phyloP scores from a whole-genome alignment of 2,888 invertebrate species.

The Blomia tropicalis region DNA sequence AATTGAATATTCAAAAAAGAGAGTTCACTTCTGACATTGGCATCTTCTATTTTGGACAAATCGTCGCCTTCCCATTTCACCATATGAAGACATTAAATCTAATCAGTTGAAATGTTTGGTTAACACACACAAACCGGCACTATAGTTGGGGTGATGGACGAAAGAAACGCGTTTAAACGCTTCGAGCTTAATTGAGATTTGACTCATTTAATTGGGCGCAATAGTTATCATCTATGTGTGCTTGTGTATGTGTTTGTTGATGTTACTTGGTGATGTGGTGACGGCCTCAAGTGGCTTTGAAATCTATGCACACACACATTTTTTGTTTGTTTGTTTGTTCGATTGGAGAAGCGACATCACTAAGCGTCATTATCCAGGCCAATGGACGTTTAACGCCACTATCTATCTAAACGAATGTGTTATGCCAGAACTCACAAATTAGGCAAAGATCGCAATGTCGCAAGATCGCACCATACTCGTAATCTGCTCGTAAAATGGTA shows the following conservation, averaged over 20 bases:
- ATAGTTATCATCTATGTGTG: neutral
- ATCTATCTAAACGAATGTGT: too few relatives aligned
- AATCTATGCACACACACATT: too few relatives aligned
- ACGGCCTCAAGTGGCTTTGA: neutral
- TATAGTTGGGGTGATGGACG: neutral
- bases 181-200: neutral
- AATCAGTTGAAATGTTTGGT: neutral
- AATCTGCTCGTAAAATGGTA: constrained; percentile 7
- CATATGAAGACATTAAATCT: constrained; percentile 10
- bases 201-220: constrained; percentile 1
- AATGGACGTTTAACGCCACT: too few relatives aligned
- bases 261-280: neutral
- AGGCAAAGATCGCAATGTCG: neutral
- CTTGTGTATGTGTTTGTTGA: neutral
- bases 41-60: too few relatives aligned
- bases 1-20: too few relatives aligned
- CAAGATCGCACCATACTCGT: constrained; percentile 7
- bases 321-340: too few relatives aligned
- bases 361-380: too few relatives aligned
- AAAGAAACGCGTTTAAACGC: neutral
- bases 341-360: too few relatives aligned
- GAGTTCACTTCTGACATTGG: too few relatives aligned
- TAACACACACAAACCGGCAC: neutral
- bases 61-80: too few relatives aligned
- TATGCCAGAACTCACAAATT: too few relatives aligned